Percentiles rank a stretch among this genome's conserved stretches.
phyloP scores from a whole-genome alignment of 2,888 invertebrate genomes.

The Ormyrus thymus region DNA sequence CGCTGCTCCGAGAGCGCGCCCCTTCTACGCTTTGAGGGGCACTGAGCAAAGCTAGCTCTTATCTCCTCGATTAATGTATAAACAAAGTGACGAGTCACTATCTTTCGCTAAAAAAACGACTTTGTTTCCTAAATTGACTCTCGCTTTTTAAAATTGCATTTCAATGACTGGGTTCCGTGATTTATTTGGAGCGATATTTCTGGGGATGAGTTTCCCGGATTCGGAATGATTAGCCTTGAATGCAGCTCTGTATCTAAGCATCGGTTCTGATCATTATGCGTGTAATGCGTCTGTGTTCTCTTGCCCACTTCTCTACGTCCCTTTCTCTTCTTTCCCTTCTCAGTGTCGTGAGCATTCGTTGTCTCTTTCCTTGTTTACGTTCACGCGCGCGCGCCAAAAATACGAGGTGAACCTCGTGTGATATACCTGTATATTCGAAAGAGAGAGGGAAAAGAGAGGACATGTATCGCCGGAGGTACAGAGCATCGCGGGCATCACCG shows the following conservation, averaged over 20 bases:
- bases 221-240: conserved; percentile 18
- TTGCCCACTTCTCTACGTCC: not conserved
- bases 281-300: conserved; percentile 11
- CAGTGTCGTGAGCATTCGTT: not conserved
- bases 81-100: no score
- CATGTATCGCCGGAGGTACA: not conserved
- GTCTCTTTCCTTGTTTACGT: conserved; percentile 61
- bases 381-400: conserved; percentile 61
- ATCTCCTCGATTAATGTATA: no score
- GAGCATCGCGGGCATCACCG: conserved; percentile 8
- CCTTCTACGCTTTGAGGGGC: not conserved
- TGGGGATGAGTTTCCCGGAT: not conserved
- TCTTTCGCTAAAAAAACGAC: no score
- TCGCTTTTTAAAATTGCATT: no score
- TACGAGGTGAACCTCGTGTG: conserved; percentile 54
- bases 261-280: not conserved
- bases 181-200: no score
- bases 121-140: no score
- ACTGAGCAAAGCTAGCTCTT: no score
- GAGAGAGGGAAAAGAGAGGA: conserved; percentile 13
- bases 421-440: conserved; percentile 18
- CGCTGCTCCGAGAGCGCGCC: not conserved
- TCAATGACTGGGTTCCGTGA: no score
- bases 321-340: conserved; percentile 18
- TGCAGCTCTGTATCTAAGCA: not conserved